Percentiles rank a stretch among this genome's conserved stretches.
phyloP scores from a whole-genome alignment of 2,797 vertebrate genomes.

The Kryptolebias ocellatus region DNA sequence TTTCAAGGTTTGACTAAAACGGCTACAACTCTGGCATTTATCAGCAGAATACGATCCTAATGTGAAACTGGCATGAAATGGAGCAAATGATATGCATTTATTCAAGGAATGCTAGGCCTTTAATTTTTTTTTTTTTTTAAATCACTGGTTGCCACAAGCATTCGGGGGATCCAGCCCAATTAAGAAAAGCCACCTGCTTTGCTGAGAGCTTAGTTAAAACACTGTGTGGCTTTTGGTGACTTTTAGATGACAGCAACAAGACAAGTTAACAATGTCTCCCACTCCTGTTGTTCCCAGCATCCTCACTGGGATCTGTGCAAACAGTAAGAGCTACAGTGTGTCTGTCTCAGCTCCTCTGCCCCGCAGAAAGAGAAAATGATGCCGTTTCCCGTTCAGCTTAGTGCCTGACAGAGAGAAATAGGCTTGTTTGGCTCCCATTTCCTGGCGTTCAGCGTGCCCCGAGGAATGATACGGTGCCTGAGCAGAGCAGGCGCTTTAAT shows the following conservation, averaged over 20 bases:
- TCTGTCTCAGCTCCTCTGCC: slow-evolving; percentile 52
- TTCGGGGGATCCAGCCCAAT: slow-evolving; percentile 8
- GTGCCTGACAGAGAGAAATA: slow-evolving; percentile 57
- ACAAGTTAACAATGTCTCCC: slow-evolving; percentile 64
- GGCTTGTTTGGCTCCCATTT: slow-evolving; percentile 63
- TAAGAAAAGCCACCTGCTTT: slow-evolving; percentile 43
- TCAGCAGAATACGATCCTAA: too few relatives aligned
- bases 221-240: slow-evolving; percentile 34
- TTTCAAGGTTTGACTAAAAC: too few relatives aligned
- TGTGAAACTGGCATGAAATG: too few relatives aligned
- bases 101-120: too few relatives aligned
- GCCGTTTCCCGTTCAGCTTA: slow-evolving; percentile 61
- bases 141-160: slow-evolving; percentile 5
- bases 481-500: slow-evolving; percentile 53
- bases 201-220: slow-evolving; percentile 41
- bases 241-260: slow-evolving; percentile 56
- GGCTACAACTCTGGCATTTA: too few relatives aligned
- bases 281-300: slow-evolving; percentile 57
- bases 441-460: slow-evolving; percentile 53
- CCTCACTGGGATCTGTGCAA: slow-evolving; percentile 54
- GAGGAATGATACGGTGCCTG: slow-evolving; percentile 56
- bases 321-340: slow-evolving; percentile 43
- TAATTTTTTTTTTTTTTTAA: slow-evolving; percentile 5
- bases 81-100: too few relatives aligned
- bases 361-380: slow-evolving; percentile 58